Base-by-base conservation (phyloP, 2,888 invertebrate species). In the Yponomeuta evonymella region DNA sequence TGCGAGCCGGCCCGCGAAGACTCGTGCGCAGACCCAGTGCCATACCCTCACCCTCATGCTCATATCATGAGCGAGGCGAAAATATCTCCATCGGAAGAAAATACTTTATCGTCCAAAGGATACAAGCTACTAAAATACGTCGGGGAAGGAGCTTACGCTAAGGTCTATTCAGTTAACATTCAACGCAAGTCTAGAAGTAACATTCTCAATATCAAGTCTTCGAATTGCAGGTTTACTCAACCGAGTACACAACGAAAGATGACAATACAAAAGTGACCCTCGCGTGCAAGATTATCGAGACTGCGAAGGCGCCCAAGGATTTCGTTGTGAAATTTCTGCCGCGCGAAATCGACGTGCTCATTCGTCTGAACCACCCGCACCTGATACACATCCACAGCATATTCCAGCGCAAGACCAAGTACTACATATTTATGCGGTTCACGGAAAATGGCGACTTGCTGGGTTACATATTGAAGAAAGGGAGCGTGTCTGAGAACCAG, bases 251-350 rank as follows among this genome's bases (percentile, higher is more conserved):
- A 71, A 72, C 74, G 67, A 90, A 85, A 77, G 85, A 87, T 51
- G 85, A 85, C 2, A 30, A 73, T 1, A 77, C 77, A 64, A 90
- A 86, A 78, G 48, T 76, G 23, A 74, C 76, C 12, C 85, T 96
- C 71, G 96, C 96, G 0, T 96, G 96, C 80, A 97, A 97, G 88
- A 89, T 95, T 70, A 94, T 97, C 69, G 96, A 96, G 81, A 94
- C 95, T 5, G 83, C 90, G 2, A 95, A 94, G 81, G 96, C 96
- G 9, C 95, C 96, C 0, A 94, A 94, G 80, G 96, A 97, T 81
- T 97, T 96, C 78, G 94, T 96, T 1, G 90, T 93, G 62, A 96
- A 96, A 83, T 97, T 97, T 85, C 88, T 97, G 72, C 97, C 97
- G 0, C 93, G 97, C 67, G 97, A 97, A 88, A 93, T 97, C 75